These are phyloP conservation scores for Stenoptilia bipunctidactyla DNA, from an alignment of 2,888 invertebrate genomes.

Conservation along the genomic window DNA sequence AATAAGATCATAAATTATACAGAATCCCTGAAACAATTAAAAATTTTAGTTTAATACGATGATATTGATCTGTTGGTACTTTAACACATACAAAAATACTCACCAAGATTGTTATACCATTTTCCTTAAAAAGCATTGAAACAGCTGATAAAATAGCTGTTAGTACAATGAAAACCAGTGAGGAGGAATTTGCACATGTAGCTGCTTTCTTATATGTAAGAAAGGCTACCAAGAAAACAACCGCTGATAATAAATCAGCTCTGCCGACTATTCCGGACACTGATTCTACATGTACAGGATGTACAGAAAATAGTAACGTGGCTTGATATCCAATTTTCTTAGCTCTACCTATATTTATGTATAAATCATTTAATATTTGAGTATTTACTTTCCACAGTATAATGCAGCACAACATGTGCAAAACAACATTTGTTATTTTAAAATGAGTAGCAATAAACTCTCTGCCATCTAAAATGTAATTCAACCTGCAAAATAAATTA, in stretches of 20 bases:
- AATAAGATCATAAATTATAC: constrained; percentile 78
- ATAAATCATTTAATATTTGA: not conserved
- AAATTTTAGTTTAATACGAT: constrained; percentile 21
- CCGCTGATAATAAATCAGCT: constrained; percentile 88
- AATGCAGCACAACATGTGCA: constrained; percentile 74
- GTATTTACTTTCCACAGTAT: constrained; percentile 25
- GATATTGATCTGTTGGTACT: no score
- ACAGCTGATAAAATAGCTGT: constrained; percentile 59
- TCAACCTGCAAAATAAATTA: constrained; percentile 58
- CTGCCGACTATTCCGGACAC: constrained; percentile 93
- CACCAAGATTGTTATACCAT: constrained; percentile 91
- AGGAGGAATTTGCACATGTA: constrained; percentile 18
- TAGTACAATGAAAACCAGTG: constrained; percentile 22
- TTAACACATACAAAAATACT: no score
- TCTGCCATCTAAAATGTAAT: constrained; percentile 74
- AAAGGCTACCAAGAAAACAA: constrained; percentile 81
- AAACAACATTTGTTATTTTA: constrained; percentile 81
- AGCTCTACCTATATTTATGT: not conserved
- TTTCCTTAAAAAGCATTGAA: constrained; percentile 94
- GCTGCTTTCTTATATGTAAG: constrained; percentile 70
- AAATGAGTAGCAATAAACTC: constrained; percentile 72
- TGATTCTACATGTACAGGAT: constrained; percentile 94
- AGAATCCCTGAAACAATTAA: constrained; percentile 63
- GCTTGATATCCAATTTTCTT: constrained; percentile 72
- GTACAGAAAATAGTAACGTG: constrained; percentile 85